Conservation (phyloP, 92 coral and sea anemone species). For the Bergia puertoricense region DNA sequence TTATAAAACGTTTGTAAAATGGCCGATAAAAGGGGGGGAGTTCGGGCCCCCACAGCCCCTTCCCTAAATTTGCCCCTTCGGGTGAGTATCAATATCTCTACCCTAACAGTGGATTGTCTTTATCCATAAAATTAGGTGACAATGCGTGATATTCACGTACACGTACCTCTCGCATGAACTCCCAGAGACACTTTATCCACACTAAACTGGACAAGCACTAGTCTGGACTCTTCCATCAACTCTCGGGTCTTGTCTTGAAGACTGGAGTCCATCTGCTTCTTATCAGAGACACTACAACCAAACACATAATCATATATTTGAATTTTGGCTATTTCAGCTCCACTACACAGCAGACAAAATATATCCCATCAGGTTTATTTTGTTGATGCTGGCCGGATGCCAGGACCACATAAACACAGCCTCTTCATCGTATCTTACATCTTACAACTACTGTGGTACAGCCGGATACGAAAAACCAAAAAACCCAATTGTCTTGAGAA, state of each 20-base stretch:
- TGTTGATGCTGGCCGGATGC: too few relatives aligned
- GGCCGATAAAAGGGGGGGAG: too few relatives aligned
- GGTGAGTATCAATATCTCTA: not conserved
- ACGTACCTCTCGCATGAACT: constrained; percentile 88
- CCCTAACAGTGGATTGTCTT: not conserved
- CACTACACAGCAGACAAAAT: too few relatives aligned
- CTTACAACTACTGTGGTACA: too few relatives aligned
- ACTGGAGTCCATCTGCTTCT: constrained; percentile 65
- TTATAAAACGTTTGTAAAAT: too few relatives aligned
- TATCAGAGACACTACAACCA: constrained; percentile 50
- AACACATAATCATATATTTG: not conserved
- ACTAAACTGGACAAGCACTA: constrained; percentile 74
- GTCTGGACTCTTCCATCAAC: constrained; percentile 89
- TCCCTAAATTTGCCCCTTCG: too few relatives aligned
- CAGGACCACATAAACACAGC: too few relatives aligned
- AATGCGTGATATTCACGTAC: not conserved
- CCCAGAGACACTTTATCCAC: constrained; percentile 85
- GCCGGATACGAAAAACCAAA: too few relatives aligned
- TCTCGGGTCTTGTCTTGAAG: constrained; percentile 82
- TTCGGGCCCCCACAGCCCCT: too few relatives aligned
- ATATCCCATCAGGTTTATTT: too few relatives aligned
- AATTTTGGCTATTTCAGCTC: not conserved
- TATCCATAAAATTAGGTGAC: not conserved
- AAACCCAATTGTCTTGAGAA: too few relatives aligned
- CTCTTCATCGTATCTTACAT: too few relatives aligned